phyloP scores from a whole-genome alignment of 2,797 vertebrate species.

The Anomalospiza imberbis region DNA sequence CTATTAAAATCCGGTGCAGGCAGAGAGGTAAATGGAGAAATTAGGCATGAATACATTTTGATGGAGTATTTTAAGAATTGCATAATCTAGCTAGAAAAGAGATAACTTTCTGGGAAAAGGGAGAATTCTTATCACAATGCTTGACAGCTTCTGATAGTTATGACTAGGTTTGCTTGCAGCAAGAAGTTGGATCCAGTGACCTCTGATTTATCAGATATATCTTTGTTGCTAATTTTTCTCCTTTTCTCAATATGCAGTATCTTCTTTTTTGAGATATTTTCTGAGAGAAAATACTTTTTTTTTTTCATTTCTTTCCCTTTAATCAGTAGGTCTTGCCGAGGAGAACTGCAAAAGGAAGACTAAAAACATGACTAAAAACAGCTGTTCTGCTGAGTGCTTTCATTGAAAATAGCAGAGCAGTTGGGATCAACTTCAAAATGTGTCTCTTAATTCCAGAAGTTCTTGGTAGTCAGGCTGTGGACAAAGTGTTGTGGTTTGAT shows the following conservation, averaged over 20 bases:
- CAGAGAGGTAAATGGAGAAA: not conserved
- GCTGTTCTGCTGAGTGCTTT: not conserved
- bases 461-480: not conserved
- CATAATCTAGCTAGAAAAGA: not conserved
- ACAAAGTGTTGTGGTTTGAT: too few species aligned
- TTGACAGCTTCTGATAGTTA: not conserved
- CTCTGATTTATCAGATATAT: not conserved
- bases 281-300: not conserved
- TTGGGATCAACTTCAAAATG: not conserved
- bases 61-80: not conserved
- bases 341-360: not conserved
- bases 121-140: not conserved
- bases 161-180: not conserved
- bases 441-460: not conserved
- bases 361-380: not conserved
- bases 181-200: not conserved
- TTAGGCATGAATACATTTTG: not conserved
- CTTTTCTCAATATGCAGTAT: not conserved
- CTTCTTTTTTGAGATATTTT: too few species aligned
- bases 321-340: not conserved
- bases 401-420: not conserved
- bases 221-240: not conserved
- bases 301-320: not conserved
- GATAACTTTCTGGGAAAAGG: not conserved
- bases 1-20: not conserved